Evolutionary conservation across 2,888 invertebrate species (phyloP).

Genomic region (Cactoblastis cactorum): DNA sequence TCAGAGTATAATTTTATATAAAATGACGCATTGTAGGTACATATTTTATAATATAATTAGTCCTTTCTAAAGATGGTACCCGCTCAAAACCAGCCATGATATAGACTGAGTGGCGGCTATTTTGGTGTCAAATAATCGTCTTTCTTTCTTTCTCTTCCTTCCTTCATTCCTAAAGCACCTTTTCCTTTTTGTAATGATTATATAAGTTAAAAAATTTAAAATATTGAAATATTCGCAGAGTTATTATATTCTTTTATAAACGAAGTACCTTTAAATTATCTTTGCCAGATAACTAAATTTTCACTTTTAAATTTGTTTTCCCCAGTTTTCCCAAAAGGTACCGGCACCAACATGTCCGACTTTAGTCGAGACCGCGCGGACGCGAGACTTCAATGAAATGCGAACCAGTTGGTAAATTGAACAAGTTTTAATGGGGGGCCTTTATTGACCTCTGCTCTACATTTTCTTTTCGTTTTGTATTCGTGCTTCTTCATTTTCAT

Average conservation of each 20-base stretch:
- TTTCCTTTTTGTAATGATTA: too few relatives aligned
- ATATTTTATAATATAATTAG: too few relatives aligned
- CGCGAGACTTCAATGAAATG: constrained; percentile 14
- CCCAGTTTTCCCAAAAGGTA: constrained; percentile 12
- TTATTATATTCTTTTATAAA: neutral
- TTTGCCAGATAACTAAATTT: constrained; percentile 10
- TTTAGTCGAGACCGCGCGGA: constrained; percentile 6
- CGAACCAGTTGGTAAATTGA: constrained; percentile 14
- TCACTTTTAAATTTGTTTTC: constrained; percentile 15
- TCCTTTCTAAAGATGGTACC: too few relatives aligned
- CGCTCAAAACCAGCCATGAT: too few relatives aligned
- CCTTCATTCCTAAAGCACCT: too few relatives aligned
- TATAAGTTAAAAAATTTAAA: too few relatives aligned
- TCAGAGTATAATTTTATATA: too few relatives aligned
- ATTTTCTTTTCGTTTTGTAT: constrained; percentile 4
- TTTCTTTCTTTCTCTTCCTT: too few relatives aligned
- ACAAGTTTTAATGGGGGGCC: constrained; percentile 14
- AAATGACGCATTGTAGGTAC: too few relatives aligned
- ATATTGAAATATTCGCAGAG: too few relatives aligned
- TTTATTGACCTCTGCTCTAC: constrained; percentile 8
- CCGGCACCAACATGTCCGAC: constrained; percentile 12
- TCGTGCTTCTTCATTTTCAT: neutral
- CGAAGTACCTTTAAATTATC: neutral
- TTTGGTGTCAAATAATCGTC: too few relatives aligned
- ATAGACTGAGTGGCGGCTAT: too few relatives aligned